phyloP scores from a whole-genome alignment of 2,113 vertebrate species.

The Triplophysa rosa region DNA sequence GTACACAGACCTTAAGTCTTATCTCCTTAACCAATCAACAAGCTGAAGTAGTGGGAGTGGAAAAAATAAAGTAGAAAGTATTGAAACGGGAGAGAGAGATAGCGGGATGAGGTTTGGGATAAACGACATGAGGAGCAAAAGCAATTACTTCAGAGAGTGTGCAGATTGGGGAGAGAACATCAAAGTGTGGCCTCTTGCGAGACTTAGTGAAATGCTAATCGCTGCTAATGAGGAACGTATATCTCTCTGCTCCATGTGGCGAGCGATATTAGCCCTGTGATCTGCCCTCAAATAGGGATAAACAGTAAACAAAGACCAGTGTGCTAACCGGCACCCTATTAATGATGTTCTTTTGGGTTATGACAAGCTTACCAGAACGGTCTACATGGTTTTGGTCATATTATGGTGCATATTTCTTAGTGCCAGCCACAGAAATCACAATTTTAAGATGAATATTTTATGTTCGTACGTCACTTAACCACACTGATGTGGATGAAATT shows the following conservation, averaged over 20 bases:
- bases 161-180: constrained; percentile 52
- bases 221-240: constrained; percentile 68
- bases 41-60: constrained; percentile 45
- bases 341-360: constrained; percentile 1
- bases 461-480: neutral
- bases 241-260: constrained; percentile 53
- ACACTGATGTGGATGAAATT: neutral
- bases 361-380: neutral
- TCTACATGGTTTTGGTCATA: too few relatives aligned
- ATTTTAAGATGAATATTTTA: neutral
- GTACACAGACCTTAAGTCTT: constrained; percentile 17
- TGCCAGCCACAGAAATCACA: neutral
- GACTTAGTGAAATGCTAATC: constrained; percentile 64
- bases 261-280: constrained; percentile 38
- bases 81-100: constrained; percentile 45
- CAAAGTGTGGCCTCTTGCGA: constrained; percentile 62
- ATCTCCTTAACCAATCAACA: constrained; percentile 62
- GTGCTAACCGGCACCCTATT: constrained; percentile 23
- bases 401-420: too few relatives aligned
- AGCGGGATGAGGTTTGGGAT: constrained; percentile 35
- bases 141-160: constrained; percentile 37
- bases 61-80: constrained; percentile 31
- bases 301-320: constrained; percentile 29
- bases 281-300: constrained; percentile 32
- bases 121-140: constrained; percentile 30